A percentile compares a stretch with the other conserved stretches of the same genome.
phyloP scores from a whole-genome alignment of 2,888 invertebrate genomes.

The Agriotes lineatus region DNA sequence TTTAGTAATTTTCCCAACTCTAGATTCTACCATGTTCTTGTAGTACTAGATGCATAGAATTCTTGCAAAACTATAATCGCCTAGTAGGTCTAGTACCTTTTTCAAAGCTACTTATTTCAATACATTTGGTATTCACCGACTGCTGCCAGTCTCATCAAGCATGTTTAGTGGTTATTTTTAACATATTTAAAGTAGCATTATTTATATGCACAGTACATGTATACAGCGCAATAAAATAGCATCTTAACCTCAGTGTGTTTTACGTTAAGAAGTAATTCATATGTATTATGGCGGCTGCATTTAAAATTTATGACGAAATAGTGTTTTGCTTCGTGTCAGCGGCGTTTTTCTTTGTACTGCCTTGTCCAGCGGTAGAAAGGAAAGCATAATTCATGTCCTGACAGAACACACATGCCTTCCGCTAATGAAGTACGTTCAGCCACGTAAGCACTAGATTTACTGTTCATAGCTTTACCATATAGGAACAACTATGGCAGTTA shows the following conservation, averaged over 20 bases:
- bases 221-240: constrained; percentile 47
- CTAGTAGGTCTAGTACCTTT: no score
- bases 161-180: constrained; percentile 2
- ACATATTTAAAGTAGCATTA: constrained; percentile 9
- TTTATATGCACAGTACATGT: constrained; percentile 20
- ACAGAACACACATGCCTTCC: constrained; percentile 62
- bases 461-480: constrained; percentile 31
- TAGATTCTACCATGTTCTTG: no score
- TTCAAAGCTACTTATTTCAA: no score
- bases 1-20: no score
- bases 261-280: constrained; percentile 50
- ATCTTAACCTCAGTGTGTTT: constrained; percentile 36
- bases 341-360: constrained; percentile 61
- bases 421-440: constrained; percentile 54
- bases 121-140: no score
- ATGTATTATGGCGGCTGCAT: constrained; percentile 51
- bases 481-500: constrained; percentile 23
- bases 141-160: no score
- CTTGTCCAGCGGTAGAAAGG: constrained; percentile 57
- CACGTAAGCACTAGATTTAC: constrained; percentile 34
- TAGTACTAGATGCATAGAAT: no score
- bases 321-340: constrained; percentile 60
- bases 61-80: no score
- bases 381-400: constrained; percentile 62
- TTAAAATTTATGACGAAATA: constrained; percentile 60